A percentile compares a stretch with the other conserved stretches of the same genome.
Conservation (phyloP, 2,797 vertebrate species). For the Euphonia xanthogaster region DNA sequence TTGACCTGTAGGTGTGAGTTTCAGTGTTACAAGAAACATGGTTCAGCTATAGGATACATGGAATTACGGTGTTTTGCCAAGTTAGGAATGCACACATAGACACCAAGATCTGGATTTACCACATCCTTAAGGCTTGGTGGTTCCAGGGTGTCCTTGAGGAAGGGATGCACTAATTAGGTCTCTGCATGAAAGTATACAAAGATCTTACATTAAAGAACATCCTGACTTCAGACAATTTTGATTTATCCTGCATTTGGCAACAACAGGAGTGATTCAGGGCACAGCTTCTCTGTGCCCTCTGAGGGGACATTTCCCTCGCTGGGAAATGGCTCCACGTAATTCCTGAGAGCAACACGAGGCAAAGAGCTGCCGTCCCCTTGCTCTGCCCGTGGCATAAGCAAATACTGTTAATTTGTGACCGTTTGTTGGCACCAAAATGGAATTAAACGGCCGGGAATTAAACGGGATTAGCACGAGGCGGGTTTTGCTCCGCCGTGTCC, state of each 20-base stretch:
- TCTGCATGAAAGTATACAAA: rapidly evolving
- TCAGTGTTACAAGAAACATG: rapidly evolving
- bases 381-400: neutral
- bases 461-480: neutral
- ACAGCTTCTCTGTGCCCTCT: neutral
- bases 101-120: neutral
- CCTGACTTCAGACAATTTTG: neutral
- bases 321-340: neutral
- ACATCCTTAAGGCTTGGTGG: no score
- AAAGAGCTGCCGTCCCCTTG: neutral
- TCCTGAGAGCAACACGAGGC: rapidly evolving
- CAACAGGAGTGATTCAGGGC: neutral
- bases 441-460: neutral
- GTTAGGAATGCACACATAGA: neutral
- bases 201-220: neutral
- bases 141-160: neutral
- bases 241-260: rapidly evolving
- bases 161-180: neutral
- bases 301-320: neutral
- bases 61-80: neutral
- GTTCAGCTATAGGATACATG: rapidly evolving
- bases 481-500: neutral
- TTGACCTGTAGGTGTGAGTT: neutral
- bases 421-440: neutral
- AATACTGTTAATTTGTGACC: slow-evolving; percentile 1